Evolutionary conservation across 1,140 invertebrate species (phyloP).

Genomic region (Lasioglossum baleicum): DNA sequence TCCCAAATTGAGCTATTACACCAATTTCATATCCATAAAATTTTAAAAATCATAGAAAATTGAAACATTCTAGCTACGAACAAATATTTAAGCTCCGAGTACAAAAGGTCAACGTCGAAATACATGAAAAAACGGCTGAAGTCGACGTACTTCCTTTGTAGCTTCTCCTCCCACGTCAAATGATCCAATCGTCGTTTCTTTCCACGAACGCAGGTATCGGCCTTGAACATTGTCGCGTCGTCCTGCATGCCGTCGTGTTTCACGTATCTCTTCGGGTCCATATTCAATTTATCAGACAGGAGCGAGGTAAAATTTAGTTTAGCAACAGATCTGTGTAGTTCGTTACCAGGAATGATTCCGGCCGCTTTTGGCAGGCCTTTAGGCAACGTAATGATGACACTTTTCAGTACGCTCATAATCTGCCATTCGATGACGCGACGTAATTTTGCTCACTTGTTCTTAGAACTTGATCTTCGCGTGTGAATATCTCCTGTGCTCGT

Average conservation of each 20-base stretch:
- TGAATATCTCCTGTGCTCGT: not conserved
- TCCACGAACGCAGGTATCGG: conserved; percentile 69
- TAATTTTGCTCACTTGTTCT: not conserved
- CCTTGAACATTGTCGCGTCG: conserved; percentile 54
- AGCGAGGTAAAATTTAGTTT: conserved; percentile 71
- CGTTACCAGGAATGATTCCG: conserved; percentile 35
- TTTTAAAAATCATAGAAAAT: too few relatives aligned
- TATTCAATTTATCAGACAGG: conserved; percentile 66
- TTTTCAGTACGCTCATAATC: conserved; percentile 74
- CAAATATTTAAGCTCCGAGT: too few relatives aligned
- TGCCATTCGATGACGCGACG: conserved; percentile 54
- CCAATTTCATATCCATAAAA: too few relatives aligned
- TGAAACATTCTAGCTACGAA: too few relatives aligned
- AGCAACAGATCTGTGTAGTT: conserved; percentile 46
- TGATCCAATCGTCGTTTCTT: conserved; percentile 89
- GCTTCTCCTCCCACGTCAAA: conserved; percentile 90
- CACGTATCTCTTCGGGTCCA: conserved; percentile 56
- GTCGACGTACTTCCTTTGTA: conserved; percentile 88
- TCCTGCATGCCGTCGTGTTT: conserved; percentile 48
- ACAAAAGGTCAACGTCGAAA: too few relatives aligned
- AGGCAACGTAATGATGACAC: conserved; percentile 75
- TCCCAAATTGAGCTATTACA: too few relatives aligned
- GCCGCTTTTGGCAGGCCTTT: conserved; percentile 67
- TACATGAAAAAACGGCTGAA: too few relatives aligned
- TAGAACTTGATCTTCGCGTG: not conserved